These are phyloP conservation scores for Eudemis profundana DNA, from an alignment of 2,888 invertebrate species.

Conservation along the genomic window DNA sequence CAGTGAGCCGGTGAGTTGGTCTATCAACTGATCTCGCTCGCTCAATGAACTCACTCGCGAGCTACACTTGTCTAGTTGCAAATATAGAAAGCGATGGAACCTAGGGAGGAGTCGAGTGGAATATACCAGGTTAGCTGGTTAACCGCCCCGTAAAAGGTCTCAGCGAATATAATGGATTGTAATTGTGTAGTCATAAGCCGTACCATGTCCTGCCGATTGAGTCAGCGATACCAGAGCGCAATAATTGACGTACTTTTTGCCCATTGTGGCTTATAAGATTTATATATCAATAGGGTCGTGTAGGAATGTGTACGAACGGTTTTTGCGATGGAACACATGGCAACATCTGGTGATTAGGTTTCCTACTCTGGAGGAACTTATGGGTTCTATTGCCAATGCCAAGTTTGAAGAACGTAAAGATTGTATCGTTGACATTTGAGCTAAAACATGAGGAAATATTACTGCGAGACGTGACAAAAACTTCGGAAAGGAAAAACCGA, in stretches of 20 bases:
- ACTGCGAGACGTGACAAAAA: not conserved
- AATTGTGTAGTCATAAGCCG: conserved; percentile 82
- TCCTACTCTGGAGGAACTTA: conserved; percentile 9
- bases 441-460: not conserved
- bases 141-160: conserved; percentile 73
- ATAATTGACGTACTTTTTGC: conserved; percentile 72
- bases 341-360: conserved; percentile 17
- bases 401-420: not conserved
- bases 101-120: conserved; percentile 30
- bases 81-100: too few species aligned
- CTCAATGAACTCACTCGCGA: too few species aligned
- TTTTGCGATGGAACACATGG: conserved; percentile 37
- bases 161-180: conserved; percentile 78
- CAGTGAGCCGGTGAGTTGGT: too few species aligned
- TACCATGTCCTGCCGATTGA: conserved; percentile 73
- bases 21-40: too few species aligned
- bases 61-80: too few species aligned
- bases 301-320: conserved; percentile 44
- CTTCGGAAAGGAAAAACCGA: conserved; percentile 4
- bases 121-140: conserved; percentile 60
- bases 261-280: conserved; percentile 49
- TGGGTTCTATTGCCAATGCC: conserved; percentile 8
- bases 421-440: not conserved
- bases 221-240: conserved; percentile 69
- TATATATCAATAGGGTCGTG: conserved; percentile 51